Evolutionary conservation across 1,140 invertebrate species (phyloP), one percentile per base, ranked within the genome.

Genomic region (Akabosia matsudoensis): DNA sequence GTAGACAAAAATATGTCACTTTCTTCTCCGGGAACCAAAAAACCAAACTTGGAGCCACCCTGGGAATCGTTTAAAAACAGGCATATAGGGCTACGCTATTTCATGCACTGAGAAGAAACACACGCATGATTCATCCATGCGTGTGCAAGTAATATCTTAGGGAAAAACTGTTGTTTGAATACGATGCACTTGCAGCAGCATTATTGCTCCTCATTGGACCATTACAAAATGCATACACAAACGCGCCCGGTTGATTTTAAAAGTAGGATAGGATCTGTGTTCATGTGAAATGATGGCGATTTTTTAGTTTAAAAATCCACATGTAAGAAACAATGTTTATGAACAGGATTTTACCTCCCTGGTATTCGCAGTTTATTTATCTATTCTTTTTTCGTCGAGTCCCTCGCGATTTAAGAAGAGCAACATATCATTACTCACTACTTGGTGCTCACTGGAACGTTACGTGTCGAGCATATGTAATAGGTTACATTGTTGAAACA

Each of bases 1-100:
- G 54, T 24, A 61, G 54, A 24, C 54, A 61, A 61, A 61, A 61
- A 61, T 61, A 24, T 61, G 54, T 61, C 54, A 61, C 54, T 61
- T 61, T 24, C 24, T 61, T n/a, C 54, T 18, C 37, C 37, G 18
- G 18, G 7, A 45, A 18, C 18, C 37, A 45, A 45, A n/a, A 45
- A 61, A 24, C 54, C 14, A n/a, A n/a, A n/a, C 54, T 61, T 10
- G 54, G 3, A 10, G 54, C 54, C 24, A 24, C 54, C 54, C 54
- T 61, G 54, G 54, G 54, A 61, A 61, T 61, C 54, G n/a, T 61
- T 61, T 61, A 24, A 10, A 45, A 10, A 45, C 37, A 45, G 7
- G 37, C 37, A 45, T 45, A 45, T 10, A 7, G 18, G 7, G 37
- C 18, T 45, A 45, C n/a, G n/a, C n/a, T 45, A 10, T 45, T 45